Conservation (phyloP, 2,797 vertebrate genomes). For the Propithecus perrieri region DNA sequence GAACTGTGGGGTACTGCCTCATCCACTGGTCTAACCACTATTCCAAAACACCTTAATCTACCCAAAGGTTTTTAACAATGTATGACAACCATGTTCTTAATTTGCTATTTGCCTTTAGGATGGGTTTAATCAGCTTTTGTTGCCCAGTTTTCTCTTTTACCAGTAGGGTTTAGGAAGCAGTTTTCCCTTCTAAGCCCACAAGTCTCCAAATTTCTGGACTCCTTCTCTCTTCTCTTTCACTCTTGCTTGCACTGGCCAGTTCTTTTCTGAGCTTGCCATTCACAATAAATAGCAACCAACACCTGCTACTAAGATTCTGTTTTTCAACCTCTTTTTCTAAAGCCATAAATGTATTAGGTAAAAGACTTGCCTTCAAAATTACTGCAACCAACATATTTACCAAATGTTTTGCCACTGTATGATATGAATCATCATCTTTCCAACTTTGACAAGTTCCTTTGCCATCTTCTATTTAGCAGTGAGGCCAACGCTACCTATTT, state of each 20-base stretch:
- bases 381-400: background rate
- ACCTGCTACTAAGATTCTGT: background rate
- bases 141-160: background rate
- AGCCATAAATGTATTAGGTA: background rate
- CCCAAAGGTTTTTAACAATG: background rate
- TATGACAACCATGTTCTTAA: background rate
- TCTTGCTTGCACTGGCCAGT: background rate
- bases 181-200: background rate
- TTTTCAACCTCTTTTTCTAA: background rate
- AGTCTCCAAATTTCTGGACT: background rate
- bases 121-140: background rate
- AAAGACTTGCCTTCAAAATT: background rate
- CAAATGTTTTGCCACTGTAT: background rate
- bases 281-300: background rate
- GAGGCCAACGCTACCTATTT: background rate
- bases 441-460: background rate
- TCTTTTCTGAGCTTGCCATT: constrained; percentile 9
- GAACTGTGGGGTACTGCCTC: background rate
- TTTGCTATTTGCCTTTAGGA: background rate
- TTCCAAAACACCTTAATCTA: background rate
- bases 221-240: background rate
- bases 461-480: background rate
- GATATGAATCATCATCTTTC: background rate
- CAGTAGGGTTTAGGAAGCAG: background rate
- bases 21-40: background rate